Percentiles rank a stretch among this genome's conserved stretches.
Conservation (phyloP, 2,888 invertebrate species). For the Synergus japonicus region DNA sequence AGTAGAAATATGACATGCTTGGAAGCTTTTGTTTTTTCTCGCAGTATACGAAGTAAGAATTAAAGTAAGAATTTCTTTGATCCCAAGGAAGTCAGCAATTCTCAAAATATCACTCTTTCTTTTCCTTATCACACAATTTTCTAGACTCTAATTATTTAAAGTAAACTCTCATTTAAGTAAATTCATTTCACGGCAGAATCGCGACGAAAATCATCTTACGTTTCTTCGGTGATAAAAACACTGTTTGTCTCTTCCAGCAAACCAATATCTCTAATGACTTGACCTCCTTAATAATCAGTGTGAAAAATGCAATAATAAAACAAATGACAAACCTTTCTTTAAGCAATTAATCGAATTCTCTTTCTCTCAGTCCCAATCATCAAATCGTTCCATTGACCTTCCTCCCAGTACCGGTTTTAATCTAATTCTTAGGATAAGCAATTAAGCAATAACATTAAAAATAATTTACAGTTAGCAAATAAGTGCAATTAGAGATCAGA, state of each 20-base stretch:
- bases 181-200: neutral
- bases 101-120: neutral
- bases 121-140: neutral
- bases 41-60: neutral
- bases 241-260: neutral
- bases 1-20: constrained; percentile 27
- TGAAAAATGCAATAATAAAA: constrained; percentile 27
- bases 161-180: neutral
- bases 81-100: neutral
- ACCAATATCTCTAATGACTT: constrained; percentile 17
- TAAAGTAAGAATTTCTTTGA: constrained; percentile 8
- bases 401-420: constrained; percentile 28
- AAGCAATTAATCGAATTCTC: neutral
- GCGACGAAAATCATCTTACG: constrained; percentile 5
- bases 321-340: neutral
- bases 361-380: neutral
- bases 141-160: neutral
- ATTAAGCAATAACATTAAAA: constrained; percentile 33
- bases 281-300: constrained; percentile 31
- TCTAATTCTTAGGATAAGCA: constrained; percentile 26
- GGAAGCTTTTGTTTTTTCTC: constrained; percentile 6
- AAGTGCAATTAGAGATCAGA: constrained; percentile 27
- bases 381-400: constrained; percentile 25
- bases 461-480: constrained; percentile 39
- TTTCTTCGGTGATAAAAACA: constrained; percentile 11